Evolutionary conservation across 2,797 vertebrate species (phyloP), one percentile per base, ranked within the genome.

Genomic region (Craterocephalus amniculus): DNA sequence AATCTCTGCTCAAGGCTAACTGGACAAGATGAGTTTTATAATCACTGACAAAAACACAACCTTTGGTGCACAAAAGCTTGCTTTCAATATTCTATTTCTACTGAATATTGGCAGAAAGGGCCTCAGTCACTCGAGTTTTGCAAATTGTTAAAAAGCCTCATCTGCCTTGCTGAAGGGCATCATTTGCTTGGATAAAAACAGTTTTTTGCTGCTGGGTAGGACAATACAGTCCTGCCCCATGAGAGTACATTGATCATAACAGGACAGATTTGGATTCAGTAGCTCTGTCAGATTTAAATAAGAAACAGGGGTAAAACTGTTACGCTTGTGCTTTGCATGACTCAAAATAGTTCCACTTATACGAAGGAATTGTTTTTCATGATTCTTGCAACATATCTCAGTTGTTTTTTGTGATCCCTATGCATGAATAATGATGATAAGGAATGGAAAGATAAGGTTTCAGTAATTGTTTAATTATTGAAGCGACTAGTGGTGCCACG

Each of bases 201-300:
- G 27, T 66, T 73, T 75, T 82, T 84, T 82, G 79, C 74, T 67
- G 67, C 73, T 67, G 49, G n/a, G n/a, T n/a, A n/a, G n/a, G n/a
- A n/a, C n/a, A n/a, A 14, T 83, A 48, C 61, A 82, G 67, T 76
- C 67, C 73, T 86, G 40, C 43, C 62, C 52, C 34, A 8, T 45
- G 45, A 81, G 64, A 82, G 54, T n/a, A 14, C 76, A 86, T 86
- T 81, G 77, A 89, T 92, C 84, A 90, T 75, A 81, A 35, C 6
- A 67, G 57, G 80, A 87, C 84, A 88, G 80, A 88, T 81, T 59
- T 86, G 63, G 81, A 79, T 86, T 58, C 63, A 63, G 35, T 31
- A 10, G 59, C 43, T 60, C 49, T 67, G 63, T 71, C 14, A 74
- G 4, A 12, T 74, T 31, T 48, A 43, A 16, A 72, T 74, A 80